Evolutionary conservation across 2,113 vertebrate genomes (phyloP).

Genomic region (Brienomyrus brachyistius): DNA sequence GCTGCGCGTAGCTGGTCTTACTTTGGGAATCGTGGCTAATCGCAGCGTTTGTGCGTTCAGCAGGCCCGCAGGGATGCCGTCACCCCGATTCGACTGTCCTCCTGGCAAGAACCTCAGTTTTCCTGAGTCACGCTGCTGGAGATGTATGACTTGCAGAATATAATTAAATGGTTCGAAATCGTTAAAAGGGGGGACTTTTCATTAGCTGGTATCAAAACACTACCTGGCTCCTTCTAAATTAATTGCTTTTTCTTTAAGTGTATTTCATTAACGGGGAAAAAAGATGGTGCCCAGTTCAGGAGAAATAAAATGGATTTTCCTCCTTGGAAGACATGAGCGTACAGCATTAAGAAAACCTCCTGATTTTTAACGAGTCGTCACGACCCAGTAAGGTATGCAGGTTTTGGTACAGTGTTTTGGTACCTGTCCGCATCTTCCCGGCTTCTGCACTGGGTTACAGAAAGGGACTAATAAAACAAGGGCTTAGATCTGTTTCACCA

Average conservation of each 20-base stretch:
- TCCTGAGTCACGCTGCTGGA: not conserved
- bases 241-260: constrained; percentile 20
- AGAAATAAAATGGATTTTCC: constrained; percentile 44
- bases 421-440: not conserved
- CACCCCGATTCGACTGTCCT: not conserved
- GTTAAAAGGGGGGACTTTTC: constrained; percentile 17
- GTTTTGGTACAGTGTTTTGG: constrained; percentile 39
- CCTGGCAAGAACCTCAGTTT: not conserved
- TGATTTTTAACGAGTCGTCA: not conserved
- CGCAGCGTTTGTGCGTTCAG: not conserved
- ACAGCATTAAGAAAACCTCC: constrained; percentile 36
- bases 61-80: not conserved
- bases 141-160: not conserved
- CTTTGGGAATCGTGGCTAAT: not conserved
- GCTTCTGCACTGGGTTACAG: not conserved
- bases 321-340: constrained; percentile 42
- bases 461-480: not conserved
- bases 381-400: constrained; percentile 37
- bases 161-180: not conserved
- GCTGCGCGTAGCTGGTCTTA: constrained; percentile 30
- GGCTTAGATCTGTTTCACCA: not conserved
- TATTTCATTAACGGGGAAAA: constrained; percentile 33
- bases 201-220: constrained; percentile 12
- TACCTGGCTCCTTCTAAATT: not conserved
- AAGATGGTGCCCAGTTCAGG: constrained; percentile 29